Base-by-base conservation (phyloP, 1,140 invertebrate genomes). In the Leptinotarsa undecemlineata region DNA sequence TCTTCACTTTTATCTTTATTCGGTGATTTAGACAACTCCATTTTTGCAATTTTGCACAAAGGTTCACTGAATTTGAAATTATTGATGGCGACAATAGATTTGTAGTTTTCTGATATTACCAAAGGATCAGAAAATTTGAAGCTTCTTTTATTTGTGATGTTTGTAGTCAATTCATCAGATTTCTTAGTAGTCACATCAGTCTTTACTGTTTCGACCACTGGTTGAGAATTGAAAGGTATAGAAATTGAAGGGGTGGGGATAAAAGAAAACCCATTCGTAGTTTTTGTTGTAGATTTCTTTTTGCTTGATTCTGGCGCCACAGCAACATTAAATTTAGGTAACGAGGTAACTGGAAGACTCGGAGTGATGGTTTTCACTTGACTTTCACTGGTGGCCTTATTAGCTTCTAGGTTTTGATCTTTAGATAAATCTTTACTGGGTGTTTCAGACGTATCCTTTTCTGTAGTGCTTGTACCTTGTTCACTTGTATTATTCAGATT, bases 301-400 rank as follows among this genome's bases (percentile, higher is more conserved):
- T n/a, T 62, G 3, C 4, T 19, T 15, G 19, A 51, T 19, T 75
- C 78, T n/a, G 77, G 79, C 20, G 83, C 80, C 33, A 86, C 83
- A 69, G 87, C 78, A 48, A 90, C 86, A 76, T 90, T 88, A 75
- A 91, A 90, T 74, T 85, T 90, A 1, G 90, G 90, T 66, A 90
- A 79, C n/a, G 86, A 88, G 68, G 89, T 88, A 57, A 90, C 89
- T n/a, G 90, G 89, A 72, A 93, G 85, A 60, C 86, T 83, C 73
- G 90, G 87, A 68, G 87, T 87, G 0, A 90, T 89, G 66, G 92
- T 83, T 78, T 90, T 89, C 3, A 91, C 83, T 4, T 86, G 80
- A 2, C 84, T 76, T 15, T 82, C 68, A 64, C 80, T 82, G 76
- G 79, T 86, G 19, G 79, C 78, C 76, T 85, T 74, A 82, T 87